These are phyloP conservation scores for Malachius bipustulatus DNA, from an alignment of 2,888 invertebrate genomes.

Conservation along the genomic window DNA sequence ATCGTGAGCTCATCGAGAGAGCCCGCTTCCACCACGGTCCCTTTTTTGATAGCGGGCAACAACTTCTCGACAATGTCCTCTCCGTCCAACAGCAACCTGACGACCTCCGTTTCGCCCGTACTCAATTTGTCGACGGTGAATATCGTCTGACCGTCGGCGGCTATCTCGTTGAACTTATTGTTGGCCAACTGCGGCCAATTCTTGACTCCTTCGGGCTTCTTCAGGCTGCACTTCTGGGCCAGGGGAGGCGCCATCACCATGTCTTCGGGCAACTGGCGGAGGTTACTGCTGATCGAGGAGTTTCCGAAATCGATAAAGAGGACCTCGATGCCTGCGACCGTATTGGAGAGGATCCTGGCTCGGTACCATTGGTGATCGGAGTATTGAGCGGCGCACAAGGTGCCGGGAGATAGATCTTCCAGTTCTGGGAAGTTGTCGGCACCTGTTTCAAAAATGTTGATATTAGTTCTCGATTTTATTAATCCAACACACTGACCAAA, in stretches of 20 bases:
- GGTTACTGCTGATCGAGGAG: conserved; percentile 47
- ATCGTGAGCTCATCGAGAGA: conserved; percentile 4
- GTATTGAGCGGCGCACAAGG: conserved; percentile 53
- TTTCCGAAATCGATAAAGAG: conserved; percentile 61
- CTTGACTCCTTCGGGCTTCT: conserved; percentile 37
- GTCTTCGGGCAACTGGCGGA: conserved; percentile 49
- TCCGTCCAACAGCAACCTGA: conserved; percentile 49
- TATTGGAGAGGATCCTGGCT: conserved; percentile 45
- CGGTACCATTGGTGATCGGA: conserved; percentile 59
- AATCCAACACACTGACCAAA: too few relatives aligned
- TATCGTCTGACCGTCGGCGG: conserved; percentile 56
- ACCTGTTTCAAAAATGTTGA: too few relatives aligned
- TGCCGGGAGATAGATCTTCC: conserved; percentile 45
- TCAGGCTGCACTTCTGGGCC: conserved; percentile 51
- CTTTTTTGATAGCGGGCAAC: conserved; percentile 24
- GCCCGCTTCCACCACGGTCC: conserved; percentile 3
- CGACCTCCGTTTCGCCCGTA: conserved; percentile 51
- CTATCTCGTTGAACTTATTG: conserved; percentile 52
- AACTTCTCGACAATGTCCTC: conserved; percentile 52
- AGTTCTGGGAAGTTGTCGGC: conserved; percentile 41
- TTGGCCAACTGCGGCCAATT: conserved; percentile 56
- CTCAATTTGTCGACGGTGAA: conserved; percentile 57
- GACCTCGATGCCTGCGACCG: conserved; percentile 46
- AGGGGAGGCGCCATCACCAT: conserved; percentile 45
- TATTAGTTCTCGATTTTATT: too few relatives aligned